Evolutionary conservation across 2,113 vertebrate species (phyloP), one percentile per base, ranked within the genome.

Genomic region (Heloderma charlesbogerti): DNA sequence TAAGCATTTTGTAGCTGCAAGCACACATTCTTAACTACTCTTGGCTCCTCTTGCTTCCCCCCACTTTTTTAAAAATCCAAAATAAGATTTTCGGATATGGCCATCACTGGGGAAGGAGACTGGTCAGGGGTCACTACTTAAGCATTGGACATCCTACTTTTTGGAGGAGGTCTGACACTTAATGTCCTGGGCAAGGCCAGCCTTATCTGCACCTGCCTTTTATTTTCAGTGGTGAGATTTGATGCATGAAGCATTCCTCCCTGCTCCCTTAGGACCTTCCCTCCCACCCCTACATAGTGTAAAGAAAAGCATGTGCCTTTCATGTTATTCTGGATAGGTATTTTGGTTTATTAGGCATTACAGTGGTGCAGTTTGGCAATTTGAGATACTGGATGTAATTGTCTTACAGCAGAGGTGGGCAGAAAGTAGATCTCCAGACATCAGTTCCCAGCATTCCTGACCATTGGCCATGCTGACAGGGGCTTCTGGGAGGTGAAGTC

Each of bases 1-100:
- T 87, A 92, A 96, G 88, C 92, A 89, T 86, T 94, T 90, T 43
- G 80, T 91, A 88, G 87, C 94, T 88, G 91, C 88, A 95, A 93
- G 92, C 91, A 79, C 88, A 80, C 31, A 29, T 63, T 78, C 79
- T 13, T 79, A 90, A 90, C 72, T 67, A 84, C 45, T 63, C 92
- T 88, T 89, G 93, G 92, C 88, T 80, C 77, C 82, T 18, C 75
- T 83, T 83, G 51, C 81, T 87, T 75, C 60, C 54, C 40, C 34
- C 75, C 12, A 3, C 37, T 83, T 85, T 69, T 85, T 69, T 16
- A 83, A 84, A 63, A 22, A 82, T 37, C 51, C 16, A 31, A 85
- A 85, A 67, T 3, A 27, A 77, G 37, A 29, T 92, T 60, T 69
- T 78, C 86, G 31, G 69, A 72, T 81, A 16, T 69, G 29, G 25